Conservation (phyloP, 2,888 invertebrate genomes). For the Eurytoma adleriae region DNA sequence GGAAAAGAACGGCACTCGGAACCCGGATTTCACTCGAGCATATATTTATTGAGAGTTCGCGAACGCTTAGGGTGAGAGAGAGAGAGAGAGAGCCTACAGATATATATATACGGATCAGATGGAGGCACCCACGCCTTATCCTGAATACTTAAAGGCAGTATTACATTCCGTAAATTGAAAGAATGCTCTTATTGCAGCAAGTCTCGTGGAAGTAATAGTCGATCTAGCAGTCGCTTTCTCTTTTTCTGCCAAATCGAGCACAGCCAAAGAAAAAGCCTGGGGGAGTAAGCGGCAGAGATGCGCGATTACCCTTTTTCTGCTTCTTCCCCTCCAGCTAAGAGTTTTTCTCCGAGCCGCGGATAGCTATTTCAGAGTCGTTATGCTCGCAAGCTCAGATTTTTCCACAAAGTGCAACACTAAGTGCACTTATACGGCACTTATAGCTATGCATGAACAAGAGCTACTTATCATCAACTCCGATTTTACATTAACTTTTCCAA, state of each 20-base stretch:
- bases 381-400: slow-evolving; percentile 15
- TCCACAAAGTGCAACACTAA: slow-evolving; percentile 9
- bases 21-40: slow-evolving; percentile 45
- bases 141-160: slow-evolving; percentile 53
- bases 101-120: neutral
- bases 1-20: neutral
- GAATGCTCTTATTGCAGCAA: slow-evolving; percentile 56
- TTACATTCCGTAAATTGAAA: slow-evolving; percentile 57
- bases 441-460: slow-evolving; percentile 24
- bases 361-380: neutral
- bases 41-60: slow-evolving; percentile 50
- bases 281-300: slow-evolving; percentile 33
- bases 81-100: slow-evolving; percentile 33
- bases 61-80: slow-evolving; percentile 28
- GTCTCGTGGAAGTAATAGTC: slow-evolving; percentile 54
- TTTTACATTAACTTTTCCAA: slow-evolving; percentile 42
- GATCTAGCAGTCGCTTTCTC: slow-evolving; percentile 24
- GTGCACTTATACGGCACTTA: slow-evolving; percentile 41
- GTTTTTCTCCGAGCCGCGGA: slow-evolving; percentile 24
- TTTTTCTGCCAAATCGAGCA: slow-evolving; percentile 50
- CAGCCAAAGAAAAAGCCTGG: slow-evolving; percentile 6
- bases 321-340: slow-evolving; percentile 13
- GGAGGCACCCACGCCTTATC: slow-evolving; percentile 17
- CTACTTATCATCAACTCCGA: slow-evolving; percentile 13
- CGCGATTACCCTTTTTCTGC: slow-evolving; percentile 46